These are phyloP conservation scores for Brachyistius frenatus DNA, from an alignment of 2,113 vertebrate species.

Conservation along the genomic window DNA sequence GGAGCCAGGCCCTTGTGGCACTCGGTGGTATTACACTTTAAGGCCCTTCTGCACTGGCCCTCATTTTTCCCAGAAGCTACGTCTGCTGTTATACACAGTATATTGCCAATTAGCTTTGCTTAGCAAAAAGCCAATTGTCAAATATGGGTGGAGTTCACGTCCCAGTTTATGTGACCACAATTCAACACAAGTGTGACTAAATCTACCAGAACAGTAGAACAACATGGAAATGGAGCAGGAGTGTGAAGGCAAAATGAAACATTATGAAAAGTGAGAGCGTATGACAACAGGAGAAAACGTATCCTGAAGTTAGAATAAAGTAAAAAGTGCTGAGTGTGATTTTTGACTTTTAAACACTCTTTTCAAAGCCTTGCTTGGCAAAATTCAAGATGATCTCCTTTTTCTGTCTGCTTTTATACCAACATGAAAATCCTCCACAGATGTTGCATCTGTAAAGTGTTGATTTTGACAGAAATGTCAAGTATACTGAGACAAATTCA, in stretches of 20 bases:
- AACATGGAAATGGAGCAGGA: not conserved
- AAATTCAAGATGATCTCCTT: constrained; percentile 34
- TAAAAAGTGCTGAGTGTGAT: not conserved
- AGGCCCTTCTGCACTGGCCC: no score
- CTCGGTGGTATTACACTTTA: no score
- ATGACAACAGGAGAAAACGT: not conserved
- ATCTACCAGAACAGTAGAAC: not conserved
- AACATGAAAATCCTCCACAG: constrained; percentile 2
- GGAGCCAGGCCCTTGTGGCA: no score
- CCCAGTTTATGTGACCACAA: no score
- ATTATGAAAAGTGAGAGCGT: not conserved
- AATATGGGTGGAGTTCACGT: no score
- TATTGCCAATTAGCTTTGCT: no score
- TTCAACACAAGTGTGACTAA: not conserved
- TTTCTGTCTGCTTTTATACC: constrained; percentile 1
- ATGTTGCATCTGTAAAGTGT: not conserved
- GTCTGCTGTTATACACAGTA: no score
- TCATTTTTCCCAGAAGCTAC: no score
- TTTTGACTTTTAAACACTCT: not conserved
- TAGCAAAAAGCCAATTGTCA: no score
- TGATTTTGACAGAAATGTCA: constrained; percentile 3
- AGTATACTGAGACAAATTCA: not conserved
- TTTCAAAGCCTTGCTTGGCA: not conserved
- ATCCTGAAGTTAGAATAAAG: not conserved
- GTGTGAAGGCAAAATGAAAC: no score